These are phyloP conservation scores for Subanguina moxae DNA, from an alignment of 1,140 invertebrate genomes.

Conservation along the genomic window DNA sequence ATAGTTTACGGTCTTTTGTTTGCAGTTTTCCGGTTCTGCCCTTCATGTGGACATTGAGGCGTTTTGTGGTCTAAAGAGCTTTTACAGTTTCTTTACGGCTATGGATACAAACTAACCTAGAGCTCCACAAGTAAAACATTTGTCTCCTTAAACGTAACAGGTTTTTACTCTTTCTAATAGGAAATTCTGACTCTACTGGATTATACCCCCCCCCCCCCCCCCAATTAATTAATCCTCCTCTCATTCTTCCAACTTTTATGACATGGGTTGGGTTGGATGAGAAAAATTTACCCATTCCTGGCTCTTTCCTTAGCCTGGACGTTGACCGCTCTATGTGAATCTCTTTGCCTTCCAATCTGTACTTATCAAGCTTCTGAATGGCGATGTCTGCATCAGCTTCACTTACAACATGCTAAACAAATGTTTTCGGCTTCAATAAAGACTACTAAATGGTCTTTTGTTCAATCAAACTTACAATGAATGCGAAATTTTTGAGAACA, in stretches of 20 bases:
- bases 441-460: too few species aligned
- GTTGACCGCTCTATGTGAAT: constrained; percentile 52
- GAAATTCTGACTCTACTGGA: too few species aligned
- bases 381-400: constrained; percentile 49
- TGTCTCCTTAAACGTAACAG: constrained; percentile 19
- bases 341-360: constrained; percentile 46
- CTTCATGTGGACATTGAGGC: constrained; percentile 49
- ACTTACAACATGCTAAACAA: constrained; percentile 47
- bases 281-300: constrained; percentile 19
- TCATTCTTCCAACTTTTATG: too few species aligned
- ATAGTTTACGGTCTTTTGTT: background rate
- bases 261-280: background rate
- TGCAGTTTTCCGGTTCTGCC: constrained; percentile 1
- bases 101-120: too few species aligned
- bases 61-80: constrained; percentile 50
- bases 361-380: constrained; percentile 52
- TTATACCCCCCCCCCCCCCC: too few species aligned
- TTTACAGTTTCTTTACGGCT: too few species aligned
- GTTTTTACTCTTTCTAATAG: too few species aligned
- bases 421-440: too few species aligned
- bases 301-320: constrained; percentile 40
- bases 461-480: constrained; percentile 43
- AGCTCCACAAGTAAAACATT: constrained; percentile 55
- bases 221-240: too few species aligned
- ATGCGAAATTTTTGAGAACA: constrained; percentile 57